phyloP scores from a whole-genome alignment of 2,888 invertebrate genomes.

The Melinaea marsaeus region DNA sequence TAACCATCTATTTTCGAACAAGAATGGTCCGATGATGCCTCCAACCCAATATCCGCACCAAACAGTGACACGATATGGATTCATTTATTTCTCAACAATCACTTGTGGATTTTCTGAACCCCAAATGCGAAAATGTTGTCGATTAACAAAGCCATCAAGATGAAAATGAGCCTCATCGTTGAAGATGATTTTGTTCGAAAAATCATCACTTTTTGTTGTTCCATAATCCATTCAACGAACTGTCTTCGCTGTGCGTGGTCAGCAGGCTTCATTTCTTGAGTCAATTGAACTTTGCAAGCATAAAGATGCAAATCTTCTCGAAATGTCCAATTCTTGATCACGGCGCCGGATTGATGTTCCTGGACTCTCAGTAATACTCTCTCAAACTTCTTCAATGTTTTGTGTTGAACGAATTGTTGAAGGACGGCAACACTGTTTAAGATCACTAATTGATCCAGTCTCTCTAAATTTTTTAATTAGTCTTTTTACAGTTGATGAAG shows the following conservation, averaged over 20 bases:
- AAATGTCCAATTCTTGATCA: conserved; percentile 2
- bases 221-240: background rate
- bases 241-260: conserved; percentile 8
- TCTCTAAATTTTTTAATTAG: conserved; percentile 2
- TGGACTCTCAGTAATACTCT: conserved; percentile 5
- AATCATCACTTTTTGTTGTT: conserved; percentile 7
- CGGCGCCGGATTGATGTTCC: conserved; percentile 7
- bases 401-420: conserved; percentile 12
- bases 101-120: too few relatives aligned
- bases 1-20: conserved; percentile 19
- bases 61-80: conserved; percentile 22
- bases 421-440: conserved; percentile 5
- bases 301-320: conserved; percentile 13
- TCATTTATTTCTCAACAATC: conserved; percentile 20
- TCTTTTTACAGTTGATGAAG: conserved; percentile 7
- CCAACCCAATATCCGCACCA: conserved; percentile 18
- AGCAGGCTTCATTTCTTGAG: conserved; percentile 11
- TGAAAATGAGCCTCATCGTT: conserved; percentile 17
- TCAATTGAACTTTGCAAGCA: conserved; percentile 16
- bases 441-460: conserved; percentile 5
- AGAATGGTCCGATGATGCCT: conserved; percentile 21
- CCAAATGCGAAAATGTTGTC: conserved; percentile 25
- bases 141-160: conserved; percentile 15
- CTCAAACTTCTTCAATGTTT: conserved; percentile 16
- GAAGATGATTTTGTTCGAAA: conserved; percentile 15